phyloP scores from a whole-genome alignment of 2,888 invertebrate species.

The Scaptomyza tumidula region DNA sequence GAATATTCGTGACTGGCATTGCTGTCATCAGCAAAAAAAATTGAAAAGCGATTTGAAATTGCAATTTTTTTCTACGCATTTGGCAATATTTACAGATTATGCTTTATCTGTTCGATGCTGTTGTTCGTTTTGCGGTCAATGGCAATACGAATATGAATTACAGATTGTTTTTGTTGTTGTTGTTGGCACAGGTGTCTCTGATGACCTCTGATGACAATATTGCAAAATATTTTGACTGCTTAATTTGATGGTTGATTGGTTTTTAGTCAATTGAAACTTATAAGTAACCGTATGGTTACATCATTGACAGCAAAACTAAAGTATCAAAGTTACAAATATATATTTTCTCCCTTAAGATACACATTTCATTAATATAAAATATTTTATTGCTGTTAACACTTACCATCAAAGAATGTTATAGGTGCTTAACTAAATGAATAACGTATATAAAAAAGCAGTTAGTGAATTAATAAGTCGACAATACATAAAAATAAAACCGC shows the following conservation, averaged over 20 bases:
- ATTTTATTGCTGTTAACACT: too few relatives aligned
- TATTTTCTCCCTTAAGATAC: too few relatives aligned
- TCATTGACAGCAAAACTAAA: not conserved
- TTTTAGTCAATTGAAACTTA: not conserved
- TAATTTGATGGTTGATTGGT: not conserved
- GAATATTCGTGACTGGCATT: constrained; percentile 20
- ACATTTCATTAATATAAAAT: too few relatives aligned
- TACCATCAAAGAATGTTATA: not conserved
- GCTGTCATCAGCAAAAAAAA: constrained; percentile 58
- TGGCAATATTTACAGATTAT: constrained; percentile 43
- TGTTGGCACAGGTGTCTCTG: constrained; percentile 35
- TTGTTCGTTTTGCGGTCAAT: constrained; percentile 59
- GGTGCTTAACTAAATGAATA: constrained; percentile 20
- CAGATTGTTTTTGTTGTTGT: constrained; percentile 3
- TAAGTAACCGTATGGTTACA: not conserved
- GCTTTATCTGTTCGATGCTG: constrained; percentile 6
- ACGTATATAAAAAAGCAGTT: not conserved
- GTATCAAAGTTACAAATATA: too few relatives aligned
- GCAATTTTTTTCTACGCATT: constrained; percentile 37
- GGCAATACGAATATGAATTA: constrained; percentile 21
- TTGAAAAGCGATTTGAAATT: constrained; percentile 60
- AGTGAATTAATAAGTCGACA: not conserved
- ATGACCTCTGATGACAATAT: constrained; percentile 16
- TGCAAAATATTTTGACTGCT: constrained; percentile 18
- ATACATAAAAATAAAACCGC: too few relatives aligned